phyloP scores from a whole-genome alignment of 2,113 vertebrate genomes.

The Eulacestoma nigropectus region DNA sequence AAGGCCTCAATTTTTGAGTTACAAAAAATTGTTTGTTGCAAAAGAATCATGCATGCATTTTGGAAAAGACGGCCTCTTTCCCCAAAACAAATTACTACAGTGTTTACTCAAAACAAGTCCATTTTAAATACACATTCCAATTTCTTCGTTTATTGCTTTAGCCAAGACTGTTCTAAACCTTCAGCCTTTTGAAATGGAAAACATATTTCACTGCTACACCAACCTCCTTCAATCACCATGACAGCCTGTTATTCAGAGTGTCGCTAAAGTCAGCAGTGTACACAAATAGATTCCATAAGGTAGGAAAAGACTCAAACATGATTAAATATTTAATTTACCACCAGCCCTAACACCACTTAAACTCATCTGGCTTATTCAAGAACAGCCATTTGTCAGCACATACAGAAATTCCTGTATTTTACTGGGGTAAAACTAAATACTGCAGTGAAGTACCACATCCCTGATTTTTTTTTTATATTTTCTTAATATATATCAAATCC shows the following conservation, averaged over 20 bases:
- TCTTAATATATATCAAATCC: background rate
- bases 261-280: background rate
- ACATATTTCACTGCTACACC: background rate
- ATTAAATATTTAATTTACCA: constrained; percentile 1
- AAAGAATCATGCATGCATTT: background rate
- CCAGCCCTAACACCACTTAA: background rate
- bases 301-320: background rate
- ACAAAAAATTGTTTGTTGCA: background rate
- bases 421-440: background rate
- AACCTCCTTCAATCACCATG: background rate
- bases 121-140: background rate
- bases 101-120: background rate
- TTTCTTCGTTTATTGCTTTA: background rate
- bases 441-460: background rate
- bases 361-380: background rate
- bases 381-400: background rate
- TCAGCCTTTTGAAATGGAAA: background rate
- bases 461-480: background rate
- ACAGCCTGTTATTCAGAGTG: background rate
- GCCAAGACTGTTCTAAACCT: background rate
- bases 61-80: background rate
- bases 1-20: background rate
- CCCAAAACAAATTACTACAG: background rate
- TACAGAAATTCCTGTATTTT: background rate
- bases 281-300: background rate